Evolutionary conservation across 2,888 invertebrate genomes (phyloP).

Genomic region (Bembecia ichneumoniformis): DNA sequence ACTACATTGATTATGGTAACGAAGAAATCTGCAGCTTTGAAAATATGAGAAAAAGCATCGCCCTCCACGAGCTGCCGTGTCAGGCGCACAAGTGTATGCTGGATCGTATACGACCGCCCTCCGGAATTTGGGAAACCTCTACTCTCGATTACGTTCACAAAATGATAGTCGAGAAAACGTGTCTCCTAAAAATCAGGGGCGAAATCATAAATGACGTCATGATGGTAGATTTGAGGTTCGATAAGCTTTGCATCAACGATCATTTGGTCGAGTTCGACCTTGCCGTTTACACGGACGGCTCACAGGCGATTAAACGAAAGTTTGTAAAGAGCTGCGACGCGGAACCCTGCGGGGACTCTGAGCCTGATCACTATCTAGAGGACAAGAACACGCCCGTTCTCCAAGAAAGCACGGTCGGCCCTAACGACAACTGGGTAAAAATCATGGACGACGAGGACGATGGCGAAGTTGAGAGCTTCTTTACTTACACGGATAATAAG

Average conservation of each 20-base stretch:
- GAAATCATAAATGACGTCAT: slow-evolving; percentile 33
- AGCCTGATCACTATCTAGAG: slow-evolving; percentile 46
- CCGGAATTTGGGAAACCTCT: slow-evolving; percentile 53
- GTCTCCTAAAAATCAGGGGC: slow-evolving; percentile 58
- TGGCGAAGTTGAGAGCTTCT: slow-evolving; percentile 17
- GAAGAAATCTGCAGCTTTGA: slow-evolving; percentile 73
- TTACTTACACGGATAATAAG: slow-evolving; percentile 24
- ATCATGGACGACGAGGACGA: slow-evolving; percentile 36
- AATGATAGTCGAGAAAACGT: slow-evolving; percentile 70
- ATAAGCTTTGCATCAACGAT: slow-evolving; percentile 56
- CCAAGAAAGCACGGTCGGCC: neutral
- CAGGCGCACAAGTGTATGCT: slow-evolving; percentile 76
- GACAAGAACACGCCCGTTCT: slow-evolving; percentile 25
- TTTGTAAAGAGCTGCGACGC: slow-evolving; percentile 16
- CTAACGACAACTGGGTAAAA: slow-evolving; percentile 36
- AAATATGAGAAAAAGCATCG: slow-evolving; percentile 74
- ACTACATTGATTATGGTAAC: slow-evolving; percentile 89
- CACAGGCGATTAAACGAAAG: slow-evolving; percentile 33
- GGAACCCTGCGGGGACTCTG: slow-evolving; percentile 27
- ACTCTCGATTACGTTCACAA: slow-evolving; percentile 76
- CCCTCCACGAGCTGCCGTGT: slow-evolving; percentile 76
- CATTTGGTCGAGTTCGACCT: slow-evolving; percentile 58
- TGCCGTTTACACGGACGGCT: slow-evolving; percentile 46
- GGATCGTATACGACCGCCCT: slow-evolving; percentile 34
- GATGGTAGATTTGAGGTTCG: slow-evolving; percentile 46